These are phyloP conservation scores for Cygnus atratus DNA, from an alignment of 2,113 vertebrate species.

Conservation along the genomic window DNA sequence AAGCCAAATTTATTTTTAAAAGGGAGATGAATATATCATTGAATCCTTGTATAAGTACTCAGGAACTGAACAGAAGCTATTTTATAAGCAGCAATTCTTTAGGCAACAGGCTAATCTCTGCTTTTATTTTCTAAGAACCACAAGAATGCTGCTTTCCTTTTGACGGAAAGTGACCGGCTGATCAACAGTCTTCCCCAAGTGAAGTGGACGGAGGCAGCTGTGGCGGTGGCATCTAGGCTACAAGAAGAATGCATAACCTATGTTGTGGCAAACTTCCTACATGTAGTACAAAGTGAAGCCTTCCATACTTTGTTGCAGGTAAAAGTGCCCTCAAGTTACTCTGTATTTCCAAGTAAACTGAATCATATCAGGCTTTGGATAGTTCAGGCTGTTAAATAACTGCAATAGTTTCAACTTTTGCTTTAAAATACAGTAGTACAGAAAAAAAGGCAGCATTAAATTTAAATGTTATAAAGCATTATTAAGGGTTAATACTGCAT, in stretches of 20 bases:
- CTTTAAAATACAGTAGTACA: neutral
- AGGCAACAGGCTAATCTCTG: slow-evolving; percentile 40
- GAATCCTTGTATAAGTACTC: neutral
- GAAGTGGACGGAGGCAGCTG: slow-evolving; percentile 88
- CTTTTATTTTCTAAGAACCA: slow-evolving; percentile 77
- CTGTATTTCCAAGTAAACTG: neutral
- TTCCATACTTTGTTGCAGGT: slow-evolving; percentile 87
- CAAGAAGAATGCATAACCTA: slow-evolving; percentile 85
- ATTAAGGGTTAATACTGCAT: neutral
- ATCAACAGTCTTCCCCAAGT: slow-evolving; percentile 88
- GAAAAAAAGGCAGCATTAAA: neutral
- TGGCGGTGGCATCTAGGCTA: slow-evolving; percentile 80
- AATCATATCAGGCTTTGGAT: neutral
- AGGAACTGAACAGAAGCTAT: neutral
- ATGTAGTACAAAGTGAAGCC: slow-evolving; percentile 79
- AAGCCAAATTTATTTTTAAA: neutral
- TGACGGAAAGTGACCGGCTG: slow-evolving; percentile 88
- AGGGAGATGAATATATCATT: neutral
- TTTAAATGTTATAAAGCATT: neutral
- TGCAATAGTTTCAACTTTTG: neutral
- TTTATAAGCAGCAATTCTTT: slow-evolving; percentile 13
- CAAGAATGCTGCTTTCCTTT: slow-evolving; percentile 82
- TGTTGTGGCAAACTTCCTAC: slow-evolving; percentile 84
- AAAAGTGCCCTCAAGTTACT: slow-evolving; percentile 25
- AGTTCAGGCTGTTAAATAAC: neutral